These are phyloP conservation scores for Zhuqinia jingwanae DNA, from an alignment of 2,888 invertebrate species.

Conservation along the genomic window DNA sequence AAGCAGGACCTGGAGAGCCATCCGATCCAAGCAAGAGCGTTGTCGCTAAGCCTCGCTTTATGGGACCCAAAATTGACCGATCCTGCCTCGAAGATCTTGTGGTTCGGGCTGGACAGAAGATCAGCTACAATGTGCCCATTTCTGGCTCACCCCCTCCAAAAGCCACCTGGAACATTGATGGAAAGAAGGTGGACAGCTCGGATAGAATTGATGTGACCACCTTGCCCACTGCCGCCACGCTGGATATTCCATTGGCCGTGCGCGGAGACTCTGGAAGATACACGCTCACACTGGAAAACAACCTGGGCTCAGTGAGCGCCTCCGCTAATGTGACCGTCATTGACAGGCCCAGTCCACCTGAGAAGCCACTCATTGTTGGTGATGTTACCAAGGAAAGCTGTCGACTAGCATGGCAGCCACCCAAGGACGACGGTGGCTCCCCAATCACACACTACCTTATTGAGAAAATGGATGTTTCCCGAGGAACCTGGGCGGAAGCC, in stretches of 20 bases:
- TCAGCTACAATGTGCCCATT: constrained; percentile 96
- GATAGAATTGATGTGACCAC: constrained; percentile 90
- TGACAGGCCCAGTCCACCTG: constrained; percentile 93
- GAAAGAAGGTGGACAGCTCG: constrained; percentile 85
- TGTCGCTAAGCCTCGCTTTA: constrained; percentile 91
- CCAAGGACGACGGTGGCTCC: constrained; percentile 96
- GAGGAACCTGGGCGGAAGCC: constrained; percentile 96
- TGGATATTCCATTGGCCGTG: constrained; percentile 86
- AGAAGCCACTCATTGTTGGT: constrained; percentile 92
- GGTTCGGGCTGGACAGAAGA: constrained; percentile 94
- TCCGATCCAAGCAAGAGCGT: constrained; percentile 95
- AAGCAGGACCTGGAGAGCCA: constrained; percentile 91
- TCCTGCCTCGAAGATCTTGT: constrained; percentile 94
- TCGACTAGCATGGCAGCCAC: constrained; percentile 95
- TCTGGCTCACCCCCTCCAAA: constrained; percentile 97
- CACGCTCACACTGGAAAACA: constrained; percentile 94
- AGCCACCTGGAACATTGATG: constrained; percentile 93
- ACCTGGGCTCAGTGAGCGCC: constrained; percentile 92
- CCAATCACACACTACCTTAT: constrained; percentile 91
- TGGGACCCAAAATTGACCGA: constrained; percentile 98
- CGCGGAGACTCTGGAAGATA: constrained; percentile 95
- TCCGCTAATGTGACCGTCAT: constrained; percentile 94
- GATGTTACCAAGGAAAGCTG: constrained; percentile 94
- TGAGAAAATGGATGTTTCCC: constrained; percentile 95
- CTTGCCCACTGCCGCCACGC: constrained; percentile 89